Evolutionary conservation across 37 sponge, comb jelly and placozoan species (phyloP).

Genomic region (Ephydatia muelleri): DNA sequence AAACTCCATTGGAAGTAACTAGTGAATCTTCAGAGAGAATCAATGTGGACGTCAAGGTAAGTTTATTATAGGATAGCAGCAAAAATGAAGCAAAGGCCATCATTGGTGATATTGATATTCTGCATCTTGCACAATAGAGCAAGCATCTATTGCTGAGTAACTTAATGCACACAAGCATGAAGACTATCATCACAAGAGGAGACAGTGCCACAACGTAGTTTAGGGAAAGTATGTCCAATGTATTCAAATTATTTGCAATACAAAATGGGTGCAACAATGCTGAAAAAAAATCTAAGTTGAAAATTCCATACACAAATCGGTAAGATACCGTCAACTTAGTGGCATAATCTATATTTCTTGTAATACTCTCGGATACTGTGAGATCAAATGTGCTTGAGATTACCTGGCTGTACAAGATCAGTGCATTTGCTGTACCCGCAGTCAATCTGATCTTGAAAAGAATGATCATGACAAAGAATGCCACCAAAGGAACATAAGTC

Average conservation of each 20-base stretch:
- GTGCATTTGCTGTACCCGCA: conserved; percentile 37
- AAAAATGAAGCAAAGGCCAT: neutral
- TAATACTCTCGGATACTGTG: neutral
- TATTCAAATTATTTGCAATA: conserved; percentile 3
- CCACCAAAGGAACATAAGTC: conserved; percentile 14
- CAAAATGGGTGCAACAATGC: conserved; percentile 34
- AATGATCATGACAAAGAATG: conserved; percentile 34
- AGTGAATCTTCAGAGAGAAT: neutral
- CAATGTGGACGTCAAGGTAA: conserved; percentile 14
- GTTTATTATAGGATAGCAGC: conserved; percentile 7
- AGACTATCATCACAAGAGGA: conserved; percentile 45
- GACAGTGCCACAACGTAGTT: conserved; percentile 48
- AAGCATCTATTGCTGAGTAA: neutral
- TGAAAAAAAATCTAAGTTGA: conserved; percentile 57
- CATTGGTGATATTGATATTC: neutral
- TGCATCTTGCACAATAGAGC: neutral
- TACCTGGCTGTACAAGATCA: conserved; percentile 45
- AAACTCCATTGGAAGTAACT: neutral
- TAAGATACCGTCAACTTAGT: neutral
- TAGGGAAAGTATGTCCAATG: conserved; percentile 12
- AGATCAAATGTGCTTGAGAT: conserved; percentile 19
- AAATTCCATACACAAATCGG: conserved; percentile 31
- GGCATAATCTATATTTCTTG: neutral
- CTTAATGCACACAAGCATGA: neutral
- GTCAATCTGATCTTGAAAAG: conserved; percentile 28